phyloP scores from a whole-genome alignment of 2,888 invertebrate species.

The Altica lythri region DNA sequence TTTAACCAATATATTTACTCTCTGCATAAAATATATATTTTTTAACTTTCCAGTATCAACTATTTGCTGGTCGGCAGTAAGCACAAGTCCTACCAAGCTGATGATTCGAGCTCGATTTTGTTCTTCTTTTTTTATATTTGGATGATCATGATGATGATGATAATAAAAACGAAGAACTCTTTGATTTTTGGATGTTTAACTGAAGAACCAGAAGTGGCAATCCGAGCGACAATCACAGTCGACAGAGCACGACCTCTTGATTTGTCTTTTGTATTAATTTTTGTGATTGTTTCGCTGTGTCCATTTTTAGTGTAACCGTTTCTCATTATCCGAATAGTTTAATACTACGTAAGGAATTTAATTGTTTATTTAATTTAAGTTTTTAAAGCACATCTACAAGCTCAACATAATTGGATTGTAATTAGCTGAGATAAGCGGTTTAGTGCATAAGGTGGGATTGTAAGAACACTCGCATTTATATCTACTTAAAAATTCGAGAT shows the following conservation, averaged over 20 bases:
- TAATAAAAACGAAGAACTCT: slow-evolving; percentile 23
- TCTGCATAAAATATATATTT: slow-evolving; percentile 47
- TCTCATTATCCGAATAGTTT: slow-evolving; percentile 22
- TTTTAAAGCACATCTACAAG: too few species aligned
- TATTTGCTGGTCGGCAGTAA: slow-evolving; percentile 59
- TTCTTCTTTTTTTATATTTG: slow-evolving; percentile 31
- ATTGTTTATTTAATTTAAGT: too few species aligned
- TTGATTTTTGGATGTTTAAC: slow-evolving; percentile 43
- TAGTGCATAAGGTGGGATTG: too few species aligned
- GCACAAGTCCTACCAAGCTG: slow-evolving; percentile 44
- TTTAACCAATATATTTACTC: slow-evolving; percentile 42
- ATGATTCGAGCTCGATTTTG: slow-evolving; percentile 47
- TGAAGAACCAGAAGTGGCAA: slow-evolving; percentile 52
- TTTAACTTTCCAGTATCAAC: slow-evolving; percentile 57
- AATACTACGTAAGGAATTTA: too few species aligned
- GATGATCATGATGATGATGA: too few species aligned
- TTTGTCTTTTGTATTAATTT: slow-evolving; percentile 33
- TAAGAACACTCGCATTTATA: too few species aligned
- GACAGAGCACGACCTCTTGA: slow-evolving; percentile 47
- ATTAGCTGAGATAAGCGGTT: too few species aligned
- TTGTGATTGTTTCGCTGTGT: slow-evolving; percentile 44
- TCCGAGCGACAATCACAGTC: slow-evolving; percentile 55
- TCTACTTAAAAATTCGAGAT: too few species aligned
- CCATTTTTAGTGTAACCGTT: slow-evolving; percentile 42
- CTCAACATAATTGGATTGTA: too few species aligned